Evolutionary conservation across 2,888 invertebrate species (phyloP), one percentile per base, ranked within the genome.

Genomic region (Oeneis ivallda): DNA sequence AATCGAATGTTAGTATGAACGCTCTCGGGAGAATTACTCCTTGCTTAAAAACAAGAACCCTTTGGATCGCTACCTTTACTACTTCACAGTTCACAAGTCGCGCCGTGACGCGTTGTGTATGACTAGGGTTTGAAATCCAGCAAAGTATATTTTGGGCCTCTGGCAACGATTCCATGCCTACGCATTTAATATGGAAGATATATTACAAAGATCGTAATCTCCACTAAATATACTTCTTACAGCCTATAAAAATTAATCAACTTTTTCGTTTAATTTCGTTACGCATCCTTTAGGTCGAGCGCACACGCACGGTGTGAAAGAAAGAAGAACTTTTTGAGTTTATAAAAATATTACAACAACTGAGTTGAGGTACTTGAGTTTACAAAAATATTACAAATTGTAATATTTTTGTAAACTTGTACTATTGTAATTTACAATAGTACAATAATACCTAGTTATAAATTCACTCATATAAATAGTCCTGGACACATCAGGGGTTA

Each of bases 191-290:
- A 64, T 63, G 57, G 64, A 70, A 70, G 59, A 72, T 69, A 67
- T 70, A 71, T 70, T 71, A 71, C 66, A 56, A 68, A 73, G 78
- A 79, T 79, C 59, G 57, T 66, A 70, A 78, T 80, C 78, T 71
- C 49, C 26, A 71, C 73, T 84, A 83, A 87, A 85, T 84, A 81
- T 81, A 78, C 74, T 74, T 76, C 79, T 74, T 75, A 76, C 75
- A 76, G 75, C 70, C 73, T 69, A 78, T 84, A 81, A 86, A 86
- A 85, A 85, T 81, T 82, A 85, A 86, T 86, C 78, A 82, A 80
- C 71, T 72, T 74, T 77, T 79, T 76, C 66, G 68, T 64, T 75
- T 75, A 72, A 67, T 75, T 72, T 72, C 65, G 67, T 72, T 68
- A 70, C 50, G 65, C 71, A 70, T 76, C 74, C 74, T 76, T 65